phyloP scores from a whole-genome alignment of 1,140 invertebrate genomes.

The Orchesella cincta region DNA sequence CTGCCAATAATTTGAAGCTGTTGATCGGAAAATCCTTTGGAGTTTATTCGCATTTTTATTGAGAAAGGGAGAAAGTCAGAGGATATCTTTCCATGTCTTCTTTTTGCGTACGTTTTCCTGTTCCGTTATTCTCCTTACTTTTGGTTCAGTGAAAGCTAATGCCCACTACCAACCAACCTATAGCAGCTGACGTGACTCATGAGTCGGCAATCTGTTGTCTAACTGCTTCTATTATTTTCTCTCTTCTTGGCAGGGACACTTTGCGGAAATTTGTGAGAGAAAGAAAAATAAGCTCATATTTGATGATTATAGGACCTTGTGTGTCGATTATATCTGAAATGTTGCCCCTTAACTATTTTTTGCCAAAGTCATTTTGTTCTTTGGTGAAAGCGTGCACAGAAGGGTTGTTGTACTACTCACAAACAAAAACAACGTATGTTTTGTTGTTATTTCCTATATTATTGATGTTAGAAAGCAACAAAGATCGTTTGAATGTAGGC shows the following conservation, averaged over 20 bases:
- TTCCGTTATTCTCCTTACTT: neutral
- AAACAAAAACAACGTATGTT: too few species aligned
- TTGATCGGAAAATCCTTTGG: slow-evolving; percentile 17
- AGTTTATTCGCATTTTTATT: slow-evolving; percentile 2
- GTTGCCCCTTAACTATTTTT: neutral
- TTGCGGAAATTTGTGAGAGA: neutral
- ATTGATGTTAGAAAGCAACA: neutral
- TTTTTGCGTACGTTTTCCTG: neutral
- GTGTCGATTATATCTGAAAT: neutral
- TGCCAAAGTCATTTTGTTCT: neutral
- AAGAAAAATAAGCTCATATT: slow-evolving; percentile 7
- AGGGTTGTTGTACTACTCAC: too few species aligned
- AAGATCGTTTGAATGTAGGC: neutral
- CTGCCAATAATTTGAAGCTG: slow-evolving; percentile 25
- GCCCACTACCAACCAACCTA: neutral
- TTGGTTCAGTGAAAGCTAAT: neutral
- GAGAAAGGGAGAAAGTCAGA: neutral
- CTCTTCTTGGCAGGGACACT: neutral
- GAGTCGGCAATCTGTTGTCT: slow-evolving; percentile 11
- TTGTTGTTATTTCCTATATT: too few species aligned
- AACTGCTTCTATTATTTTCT: neutral
- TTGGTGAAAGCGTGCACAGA: neutral
- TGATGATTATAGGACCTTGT: neutral
- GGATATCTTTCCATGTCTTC: neutral
- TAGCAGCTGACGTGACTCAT: slow-evolving; percentile 5